Base-by-base conservation (phyloP, 2,888 invertebrate genomes). In the Ectobius pallidus region DNA sequence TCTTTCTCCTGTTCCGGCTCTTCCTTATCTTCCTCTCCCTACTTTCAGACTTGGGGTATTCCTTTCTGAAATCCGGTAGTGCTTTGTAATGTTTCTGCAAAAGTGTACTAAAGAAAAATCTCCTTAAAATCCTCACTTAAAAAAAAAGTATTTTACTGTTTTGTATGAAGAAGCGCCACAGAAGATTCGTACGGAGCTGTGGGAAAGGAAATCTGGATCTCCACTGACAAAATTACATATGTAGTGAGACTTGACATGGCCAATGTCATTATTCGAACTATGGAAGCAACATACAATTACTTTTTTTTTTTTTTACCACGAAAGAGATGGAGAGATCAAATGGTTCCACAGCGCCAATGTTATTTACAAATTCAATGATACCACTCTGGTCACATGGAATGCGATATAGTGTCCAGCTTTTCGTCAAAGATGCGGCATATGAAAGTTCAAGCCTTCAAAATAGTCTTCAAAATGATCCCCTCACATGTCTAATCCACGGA, bases 131-230 rank as follows among this genome's bases (percentile, higher is more conserved):
- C n/a, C n/a, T n/a, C n/a, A n/a, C n/a, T n/a, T 39, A 39, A 55
- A 25, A 55, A 55, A 55, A 55, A 18, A 1, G 1, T 55, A 25
- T 1, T 55, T 55, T 1, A 25, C 14, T 49, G 49, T 49, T 1
- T 55, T 4, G 20, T 55, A 3, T 7, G 20, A 55, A 55, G 55
- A 55, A 25, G 4, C 55, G 1, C 55, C 22, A 1, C 55, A 55
- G 55, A 55, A 6, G 55, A 55, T 55, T 55, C 22, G 22, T 3
- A 27, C 22, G 55, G 55, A 55, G 55, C 22, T 55, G 55, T 7
- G 4, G 55, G 9, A 55, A 55, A 55, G 55, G 22, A 55, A 55
- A 55, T 55, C n/a, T n/a, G n/a, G n/a, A n/a, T n/a, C n/a, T n/a
- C n/a, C n/a, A n/a, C 4, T 11, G 20, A 1, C 2, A 14, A 3